phyloP scores from a whole-genome alignment of 2,888 invertebrate genomes.

The Chrysolina americana region DNA sequence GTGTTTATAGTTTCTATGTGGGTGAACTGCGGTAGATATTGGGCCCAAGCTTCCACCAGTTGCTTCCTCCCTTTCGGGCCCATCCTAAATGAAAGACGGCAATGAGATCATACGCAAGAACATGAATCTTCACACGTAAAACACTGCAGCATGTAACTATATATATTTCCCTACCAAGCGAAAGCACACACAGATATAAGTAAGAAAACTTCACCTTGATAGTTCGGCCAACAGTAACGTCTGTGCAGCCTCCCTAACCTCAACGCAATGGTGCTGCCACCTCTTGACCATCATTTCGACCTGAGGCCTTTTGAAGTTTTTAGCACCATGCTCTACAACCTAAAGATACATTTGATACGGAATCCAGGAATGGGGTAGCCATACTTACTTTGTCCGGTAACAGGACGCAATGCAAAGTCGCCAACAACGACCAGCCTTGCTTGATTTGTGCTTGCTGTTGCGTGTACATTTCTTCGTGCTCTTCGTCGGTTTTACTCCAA shows the following conservation, averaged over 20 bases:
- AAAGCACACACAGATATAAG: conserved; percentile 1
- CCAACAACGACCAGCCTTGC: conserved; percentile 97
- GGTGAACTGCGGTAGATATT: conserved; percentile 91
- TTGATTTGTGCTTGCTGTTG: conserved; percentile 94
- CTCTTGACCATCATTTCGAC: conserved; percentile 97
- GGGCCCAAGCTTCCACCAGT: conserved; percentile 96
- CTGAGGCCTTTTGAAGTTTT: conserved; percentile 92
- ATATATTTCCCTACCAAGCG: not conserved
- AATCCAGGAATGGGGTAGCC: not conserved
- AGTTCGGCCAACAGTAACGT: conserved; percentile 95
- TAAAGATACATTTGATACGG: conserved; percentile 40
- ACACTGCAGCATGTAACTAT: not conserved
- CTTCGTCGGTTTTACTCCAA: conserved; percentile 84
- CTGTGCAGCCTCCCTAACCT: conserved; percentile 97
- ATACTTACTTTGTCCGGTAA: conserved; percentile 88
- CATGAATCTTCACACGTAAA: not conserved
- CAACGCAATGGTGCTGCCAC: conserved; percentile 99
- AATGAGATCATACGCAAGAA: not conserved
- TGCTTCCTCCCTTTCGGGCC: conserved; percentile 93
- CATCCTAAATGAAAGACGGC: conserved; percentile 70
- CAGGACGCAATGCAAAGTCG: conserved; percentile 96
- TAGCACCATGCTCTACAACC: conserved; percentile 75
- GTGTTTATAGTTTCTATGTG: conserved; percentile 85
- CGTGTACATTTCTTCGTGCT: conserved; percentile 86
- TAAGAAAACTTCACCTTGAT: conserved; percentile 56